phyloP scores from a whole-genome alignment of 2,888 invertebrate genomes.

The Stenotaenia linearis region DNA sequence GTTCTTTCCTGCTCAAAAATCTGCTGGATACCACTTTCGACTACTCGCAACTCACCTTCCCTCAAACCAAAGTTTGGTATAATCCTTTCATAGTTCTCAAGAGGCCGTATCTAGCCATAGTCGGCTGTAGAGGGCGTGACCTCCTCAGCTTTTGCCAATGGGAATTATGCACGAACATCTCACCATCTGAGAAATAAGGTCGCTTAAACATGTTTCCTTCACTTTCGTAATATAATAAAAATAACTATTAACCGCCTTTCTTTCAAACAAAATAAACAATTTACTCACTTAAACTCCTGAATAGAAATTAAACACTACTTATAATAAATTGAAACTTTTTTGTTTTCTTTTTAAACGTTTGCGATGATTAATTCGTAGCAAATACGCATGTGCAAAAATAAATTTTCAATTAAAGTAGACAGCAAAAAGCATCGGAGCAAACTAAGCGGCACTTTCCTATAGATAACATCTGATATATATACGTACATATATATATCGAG shows the following conservation, averaged over 20 bases:
- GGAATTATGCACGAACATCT: constrained; percentile 26
- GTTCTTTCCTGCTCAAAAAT: background rate
- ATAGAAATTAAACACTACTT: background rate
- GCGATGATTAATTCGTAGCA: background rate
- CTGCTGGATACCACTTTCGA: background rate
- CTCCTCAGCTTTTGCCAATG: constrained; percentile 21
- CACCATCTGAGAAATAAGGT: constrained; percentile 17
- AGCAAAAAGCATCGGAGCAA: background rate
- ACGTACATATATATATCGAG: constrained; percentile 3
- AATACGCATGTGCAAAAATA: background rate
- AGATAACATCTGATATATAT: constrained; percentile 19
- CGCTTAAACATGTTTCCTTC: background rate
- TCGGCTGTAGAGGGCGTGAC: constrained; percentile 26
- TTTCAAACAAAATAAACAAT: background rate
- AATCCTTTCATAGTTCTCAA: constrained; percentile 17
- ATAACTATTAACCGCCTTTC: background rate
- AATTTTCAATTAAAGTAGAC: background rate
- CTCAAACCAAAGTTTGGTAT: background rate
- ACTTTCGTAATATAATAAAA: background rate
- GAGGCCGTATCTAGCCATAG: constrained; percentile 24
- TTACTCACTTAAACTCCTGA: background rate
- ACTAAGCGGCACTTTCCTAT: background rate
- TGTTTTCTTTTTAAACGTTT: background rate
- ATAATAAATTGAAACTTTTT: background rate
- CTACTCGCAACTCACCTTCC: constrained; percentile 9